phyloP scores from a whole-genome alignment of 2,797 vertebrate species.

The Pteropus rufus region DNA sequence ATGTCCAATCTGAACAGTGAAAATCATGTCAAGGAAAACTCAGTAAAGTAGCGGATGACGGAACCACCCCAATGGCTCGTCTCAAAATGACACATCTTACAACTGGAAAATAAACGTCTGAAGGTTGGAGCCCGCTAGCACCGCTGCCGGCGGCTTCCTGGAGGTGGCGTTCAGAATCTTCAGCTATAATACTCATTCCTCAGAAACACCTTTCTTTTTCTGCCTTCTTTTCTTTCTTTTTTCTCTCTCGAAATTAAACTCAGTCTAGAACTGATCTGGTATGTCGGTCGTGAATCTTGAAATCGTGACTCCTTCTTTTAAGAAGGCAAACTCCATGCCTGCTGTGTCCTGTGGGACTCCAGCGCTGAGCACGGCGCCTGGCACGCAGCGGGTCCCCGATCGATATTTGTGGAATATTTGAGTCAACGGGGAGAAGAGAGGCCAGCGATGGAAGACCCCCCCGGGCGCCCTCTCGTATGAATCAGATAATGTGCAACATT shows the following conservation, averaged over 20 bases:
- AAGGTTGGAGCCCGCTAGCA: background rate
- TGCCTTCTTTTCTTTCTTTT: background rate
- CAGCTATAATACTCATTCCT: background rate
- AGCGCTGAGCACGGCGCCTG: rapidly evolving
- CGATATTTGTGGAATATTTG: background rate
- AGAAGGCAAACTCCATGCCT: background rate
- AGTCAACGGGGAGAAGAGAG: background rate
- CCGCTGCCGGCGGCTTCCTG: background rate
- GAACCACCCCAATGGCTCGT: background rate
- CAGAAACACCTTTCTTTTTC: background rate
- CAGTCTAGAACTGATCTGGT: background rate
- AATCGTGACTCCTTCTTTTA: constrained; percentile 8
- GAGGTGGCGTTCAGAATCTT: background rate
- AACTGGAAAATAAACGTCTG: background rate
- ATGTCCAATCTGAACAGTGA: background rate
- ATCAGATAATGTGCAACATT: background rate
- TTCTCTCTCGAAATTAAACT: background rate
- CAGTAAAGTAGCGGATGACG: constrained; percentile 10
- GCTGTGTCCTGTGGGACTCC: background rate
- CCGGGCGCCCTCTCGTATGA: background rate
- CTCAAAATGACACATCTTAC: background rate
- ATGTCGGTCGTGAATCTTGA: background rate
- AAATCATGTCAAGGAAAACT: constrained; percentile 16
- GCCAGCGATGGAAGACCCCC: background rate
- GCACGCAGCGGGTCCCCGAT: background rate